These are phyloP conservation scores for Galerucella pusilla DNA, from an alignment of 2,888 invertebrate genomes.

Conservation along the genomic window DNA sequence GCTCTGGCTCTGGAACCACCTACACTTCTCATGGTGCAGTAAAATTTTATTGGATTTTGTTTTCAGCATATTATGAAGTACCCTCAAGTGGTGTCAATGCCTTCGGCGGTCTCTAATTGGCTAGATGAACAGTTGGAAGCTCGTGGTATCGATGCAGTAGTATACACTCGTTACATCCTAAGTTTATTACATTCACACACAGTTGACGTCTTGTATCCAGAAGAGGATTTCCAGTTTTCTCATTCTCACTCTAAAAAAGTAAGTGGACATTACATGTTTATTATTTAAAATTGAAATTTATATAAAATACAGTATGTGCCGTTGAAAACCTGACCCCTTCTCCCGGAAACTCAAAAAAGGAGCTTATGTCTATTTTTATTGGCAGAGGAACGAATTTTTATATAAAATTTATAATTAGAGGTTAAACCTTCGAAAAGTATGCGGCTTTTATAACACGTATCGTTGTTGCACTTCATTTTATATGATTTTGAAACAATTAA, in stretches of 20 bases:
- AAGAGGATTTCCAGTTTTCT: slow-evolving; percentile 62
- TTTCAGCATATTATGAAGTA: slow-evolving; percentile 69
- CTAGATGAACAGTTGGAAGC: slow-evolving; percentile 80
- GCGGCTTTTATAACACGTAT: too few relatives aligned
- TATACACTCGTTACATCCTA: slow-evolving; percentile 75
- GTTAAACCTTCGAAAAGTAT: too few relatives aligned
- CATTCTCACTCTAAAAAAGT: slow-evolving; percentile 65
- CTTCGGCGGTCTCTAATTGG: slow-evolving; percentile 79
- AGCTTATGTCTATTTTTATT: too few relatives aligned
- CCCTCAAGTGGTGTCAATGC: slow-evolving; percentile 72
- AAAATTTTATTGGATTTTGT: not conserved
- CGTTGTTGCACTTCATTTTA: too few relatives aligned
- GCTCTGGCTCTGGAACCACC: too few relatives aligned
- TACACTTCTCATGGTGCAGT: not conserved
- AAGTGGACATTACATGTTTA: slow-evolving; percentile 42
- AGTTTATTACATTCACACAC: slow-evolving; percentile 73
- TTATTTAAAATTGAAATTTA: not conserved
- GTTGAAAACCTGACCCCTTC: too few relatives aligned
- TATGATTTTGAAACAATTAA: too few relatives aligned
- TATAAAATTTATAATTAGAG: too few relatives aligned
- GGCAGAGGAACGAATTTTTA: too few relatives aligned
- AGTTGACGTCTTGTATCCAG: slow-evolving; percentile 66
- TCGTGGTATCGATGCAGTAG: slow-evolving; percentile 78
- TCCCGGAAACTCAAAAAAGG: too few relatives aligned
- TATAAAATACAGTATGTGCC: not conserved